A percentile compares a stretch with the other conserved stretches of the same genome.
Conservation (phyloP, 2,888 invertebrate species). For the Busseola fusca region DNA sequence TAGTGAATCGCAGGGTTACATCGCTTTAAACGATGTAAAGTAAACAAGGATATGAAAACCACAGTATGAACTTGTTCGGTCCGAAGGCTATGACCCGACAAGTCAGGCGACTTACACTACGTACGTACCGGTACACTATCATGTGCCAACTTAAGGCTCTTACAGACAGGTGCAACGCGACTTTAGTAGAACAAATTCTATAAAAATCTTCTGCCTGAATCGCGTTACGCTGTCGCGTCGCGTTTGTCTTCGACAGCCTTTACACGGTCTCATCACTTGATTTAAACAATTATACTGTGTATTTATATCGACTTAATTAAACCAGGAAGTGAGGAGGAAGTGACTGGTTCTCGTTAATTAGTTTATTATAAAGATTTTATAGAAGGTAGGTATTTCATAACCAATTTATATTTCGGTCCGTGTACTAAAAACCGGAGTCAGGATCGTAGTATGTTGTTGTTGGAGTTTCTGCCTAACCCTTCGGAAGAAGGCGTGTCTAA, state of each 20-base stretch:
- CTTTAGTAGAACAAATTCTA: not conserved
- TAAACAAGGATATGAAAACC: constrained; percentile 59
- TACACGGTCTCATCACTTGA: constrained; percentile 31
- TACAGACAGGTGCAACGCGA: not conserved
- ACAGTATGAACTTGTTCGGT: constrained; percentile 55
- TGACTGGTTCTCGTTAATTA: constrained; percentile 25
- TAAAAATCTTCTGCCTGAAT: not conserved
- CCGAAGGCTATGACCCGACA: constrained; percentile 54
- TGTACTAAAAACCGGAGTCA: not conserved
- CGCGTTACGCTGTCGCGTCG: not conserved
- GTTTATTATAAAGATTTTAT: constrained; percentile 11
- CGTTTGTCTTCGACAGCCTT: not conserved
- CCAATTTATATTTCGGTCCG: not conserved
- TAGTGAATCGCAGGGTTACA: constrained; percentile 1
- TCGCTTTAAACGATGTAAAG: constrained; percentile 25
- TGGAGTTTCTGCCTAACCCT: not conserved
- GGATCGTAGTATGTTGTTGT: not conserved
- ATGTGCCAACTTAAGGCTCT: not conserved
- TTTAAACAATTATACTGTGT: constrained; percentile 19
- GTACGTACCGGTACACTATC: not conserved
- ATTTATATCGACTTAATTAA: constrained; percentile 24
- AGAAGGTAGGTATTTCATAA: constrained; percentile 1
- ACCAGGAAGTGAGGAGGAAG: constrained; percentile 43
- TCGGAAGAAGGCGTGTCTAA: too few species aligned
- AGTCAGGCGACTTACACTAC: constrained; percentile 28